A percentile compares a stretch with the other conserved stretches of the same genome.
These are phyloP conservation scores for Menidia menidia DNA, from an alignment of 2,797 vertebrate species.

Conservation along the genomic window DNA sequence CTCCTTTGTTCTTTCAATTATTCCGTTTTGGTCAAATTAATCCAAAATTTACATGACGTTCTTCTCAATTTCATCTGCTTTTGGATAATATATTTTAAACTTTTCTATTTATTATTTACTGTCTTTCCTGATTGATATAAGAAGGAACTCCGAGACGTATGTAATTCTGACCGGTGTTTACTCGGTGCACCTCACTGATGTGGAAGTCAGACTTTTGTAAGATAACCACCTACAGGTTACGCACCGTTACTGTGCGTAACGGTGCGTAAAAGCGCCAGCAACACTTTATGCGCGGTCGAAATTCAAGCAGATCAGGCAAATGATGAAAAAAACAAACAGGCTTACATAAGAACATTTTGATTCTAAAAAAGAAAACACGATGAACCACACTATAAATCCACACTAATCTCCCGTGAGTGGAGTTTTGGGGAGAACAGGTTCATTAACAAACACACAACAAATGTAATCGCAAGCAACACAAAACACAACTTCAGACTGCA, in stretches of 20 bases:
- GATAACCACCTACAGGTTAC: background rate
- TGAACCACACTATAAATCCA: too few relatives aligned
- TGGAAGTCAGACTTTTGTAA: background rate
- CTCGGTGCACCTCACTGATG: background rate
- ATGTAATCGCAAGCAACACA: background rate
- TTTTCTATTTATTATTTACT: too few relatives aligned
- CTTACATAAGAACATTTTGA: too few relatives aligned
- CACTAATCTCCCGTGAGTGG: too few relatives aligned
- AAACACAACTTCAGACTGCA: background rate
- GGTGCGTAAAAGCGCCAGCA: slow-evolving; percentile 16
- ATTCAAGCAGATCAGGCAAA: too few relatives aligned
- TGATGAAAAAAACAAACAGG: too few relatives aligned
- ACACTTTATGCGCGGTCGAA: too few relatives aligned
- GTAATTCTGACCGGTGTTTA: too few relatives aligned
- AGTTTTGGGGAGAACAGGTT: background rate
- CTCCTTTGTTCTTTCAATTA: background rate
- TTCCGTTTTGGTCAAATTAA: background rate
- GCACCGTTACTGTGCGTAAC: slow-evolving; percentile 18
- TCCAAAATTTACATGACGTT: too few relatives aligned
- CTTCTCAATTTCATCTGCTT: too few relatives aligned
- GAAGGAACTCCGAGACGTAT: background rate
- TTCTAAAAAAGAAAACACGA: too few relatives aligned
- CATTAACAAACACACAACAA: background rate
- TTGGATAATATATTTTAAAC: too few relatives aligned
- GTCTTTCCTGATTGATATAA: slow-evolving; percentile 45